Evolutionary conservation across 2,888 invertebrate genomes (phyloP).

Genomic region (Euplexia lucipara): DNA sequence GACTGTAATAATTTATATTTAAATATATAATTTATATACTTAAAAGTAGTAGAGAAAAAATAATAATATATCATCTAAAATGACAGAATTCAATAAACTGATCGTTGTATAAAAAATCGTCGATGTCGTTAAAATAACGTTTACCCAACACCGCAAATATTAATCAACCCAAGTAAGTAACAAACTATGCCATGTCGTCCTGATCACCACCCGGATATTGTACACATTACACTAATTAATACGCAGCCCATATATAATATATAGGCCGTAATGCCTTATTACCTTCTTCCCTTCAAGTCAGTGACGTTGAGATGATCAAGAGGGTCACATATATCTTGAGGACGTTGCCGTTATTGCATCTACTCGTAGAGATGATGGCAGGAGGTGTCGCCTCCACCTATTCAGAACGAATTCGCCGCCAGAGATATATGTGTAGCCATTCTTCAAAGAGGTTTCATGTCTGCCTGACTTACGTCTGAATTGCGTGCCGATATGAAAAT

Average conservation of each 20-base stretch:
- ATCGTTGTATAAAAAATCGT: not conserved
- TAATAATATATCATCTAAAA: not conserved
- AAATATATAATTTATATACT: no score
- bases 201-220: slow-evolving; percentile 2
- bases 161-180: no score
- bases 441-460: slow-evolving; percentile 64
- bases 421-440: slow-evolving; percentile 79
- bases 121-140: not conserved
- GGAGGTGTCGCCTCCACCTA: slow-evolving; percentile 66
- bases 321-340: slow-evolving; percentile 82
- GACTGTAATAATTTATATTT: no score
- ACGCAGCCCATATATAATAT: slow-evolving; percentile 29
- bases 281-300: slow-evolving; percentile 46
- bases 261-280: slow-evolving; percentile 51
- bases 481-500: slow-evolving; percentile 2
- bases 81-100: not conserved
- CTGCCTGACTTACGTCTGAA: slow-evolving; percentile 19
- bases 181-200: not conserved
- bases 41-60: no score
- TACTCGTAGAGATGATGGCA: slow-evolving; percentile 74
- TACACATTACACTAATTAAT: slow-evolving; percentile 53
- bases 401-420: slow-evolving; percentile 73
- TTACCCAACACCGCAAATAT: not conserved
- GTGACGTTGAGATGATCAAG: slow-evolving; percentile 73
- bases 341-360: slow-evolving; percentile 84